Conservation (phyloP, 2,797 vertebrate species). For the Lycodopsis pacificus region DNA sequence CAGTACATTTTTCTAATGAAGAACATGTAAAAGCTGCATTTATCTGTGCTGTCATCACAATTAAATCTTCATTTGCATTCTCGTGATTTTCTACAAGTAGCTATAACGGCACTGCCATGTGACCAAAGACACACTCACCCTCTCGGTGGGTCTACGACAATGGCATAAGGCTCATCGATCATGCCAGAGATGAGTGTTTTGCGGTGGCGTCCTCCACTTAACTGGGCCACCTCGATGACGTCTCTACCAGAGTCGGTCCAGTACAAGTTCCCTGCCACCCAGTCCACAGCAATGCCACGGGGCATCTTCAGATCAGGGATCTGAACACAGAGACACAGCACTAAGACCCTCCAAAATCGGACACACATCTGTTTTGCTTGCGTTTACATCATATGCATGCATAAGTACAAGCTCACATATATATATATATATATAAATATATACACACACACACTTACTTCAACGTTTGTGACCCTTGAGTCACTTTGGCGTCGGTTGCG, state of each 20-base stretch:
- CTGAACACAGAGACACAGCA: slow-evolving; percentile 68
- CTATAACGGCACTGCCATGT: neutral
- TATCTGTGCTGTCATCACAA: neutral
- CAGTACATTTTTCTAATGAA: slow-evolving; percentile 94
- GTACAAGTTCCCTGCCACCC: slow-evolving; percentile 97
- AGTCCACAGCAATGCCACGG: slow-evolving; percentile 94
- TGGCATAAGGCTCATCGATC: slow-evolving; percentile 96
- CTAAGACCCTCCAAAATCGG: neutral
- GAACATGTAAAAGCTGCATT: slow-evolving; percentile 6
- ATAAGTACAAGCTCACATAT: neutral
- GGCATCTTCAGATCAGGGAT: slow-evolving; percentile 97
- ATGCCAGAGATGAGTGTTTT: slow-evolving; percentile 97
- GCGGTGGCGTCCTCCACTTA: slow-evolving; percentile 91
- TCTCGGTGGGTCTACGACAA: slow-evolving; percentile 94
- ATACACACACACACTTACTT: slow-evolving; percentile 67
- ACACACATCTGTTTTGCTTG: neutral
- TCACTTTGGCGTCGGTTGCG: slow-evolving; percentile 91
- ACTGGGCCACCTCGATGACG: slow-evolving; percentile 95
- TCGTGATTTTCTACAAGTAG: neutral
- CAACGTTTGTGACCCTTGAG: slow-evolving; percentile 88
- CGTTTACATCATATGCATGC: neutral
- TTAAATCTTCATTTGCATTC: neutral
- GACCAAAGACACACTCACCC: slow-evolving; percentile 80
- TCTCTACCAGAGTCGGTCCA: slow-evolving; percentile 97
- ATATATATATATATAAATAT: neutral